Conservation (phyloP, 2,797 vertebrate species). For the Pantherophis vulpinus region DNA sequence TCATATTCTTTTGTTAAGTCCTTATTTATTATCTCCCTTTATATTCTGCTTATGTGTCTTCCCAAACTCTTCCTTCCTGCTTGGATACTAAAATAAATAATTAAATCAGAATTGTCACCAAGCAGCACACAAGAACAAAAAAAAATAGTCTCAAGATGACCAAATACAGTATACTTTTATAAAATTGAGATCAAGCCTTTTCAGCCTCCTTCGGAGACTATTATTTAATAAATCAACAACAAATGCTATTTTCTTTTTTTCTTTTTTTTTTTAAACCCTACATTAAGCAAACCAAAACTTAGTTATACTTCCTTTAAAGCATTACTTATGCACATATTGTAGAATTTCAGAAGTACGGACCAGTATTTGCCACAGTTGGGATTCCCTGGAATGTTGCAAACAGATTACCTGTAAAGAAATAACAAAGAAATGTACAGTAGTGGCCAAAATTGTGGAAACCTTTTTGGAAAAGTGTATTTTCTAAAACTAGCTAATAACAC, state of each 20-base stretch:
- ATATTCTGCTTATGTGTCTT: not conserved
- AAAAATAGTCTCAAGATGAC: not conserved
- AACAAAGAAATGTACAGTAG: not conserved
- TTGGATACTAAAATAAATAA: not conserved
- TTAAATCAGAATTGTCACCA: not conserved
- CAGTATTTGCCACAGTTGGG: not conserved
- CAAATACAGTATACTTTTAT: not conserved
- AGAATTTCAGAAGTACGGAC: not conserved
- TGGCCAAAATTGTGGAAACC: too few species aligned
- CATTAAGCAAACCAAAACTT: not conserved
- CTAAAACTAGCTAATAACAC: too few species aligned
- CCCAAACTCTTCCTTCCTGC: not conserved
- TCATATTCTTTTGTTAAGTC: not conserved
- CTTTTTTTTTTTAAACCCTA: not conserved
- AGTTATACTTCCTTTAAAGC: not conserved
- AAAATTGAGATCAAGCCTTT: not conserved
- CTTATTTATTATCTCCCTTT: not conserved
- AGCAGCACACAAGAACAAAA: not conserved
- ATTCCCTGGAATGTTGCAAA: not conserved
- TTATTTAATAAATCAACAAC: not conserved
- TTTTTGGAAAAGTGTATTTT: too few species aligned
- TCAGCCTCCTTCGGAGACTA: not conserved
- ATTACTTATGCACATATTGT: not conserved
- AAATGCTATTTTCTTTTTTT: not conserved
- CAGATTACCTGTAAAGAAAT: not conserved